Base-by-base conservation (phyloP, 2,797 vertebrate species). In the Tapera naevia region DNA sequence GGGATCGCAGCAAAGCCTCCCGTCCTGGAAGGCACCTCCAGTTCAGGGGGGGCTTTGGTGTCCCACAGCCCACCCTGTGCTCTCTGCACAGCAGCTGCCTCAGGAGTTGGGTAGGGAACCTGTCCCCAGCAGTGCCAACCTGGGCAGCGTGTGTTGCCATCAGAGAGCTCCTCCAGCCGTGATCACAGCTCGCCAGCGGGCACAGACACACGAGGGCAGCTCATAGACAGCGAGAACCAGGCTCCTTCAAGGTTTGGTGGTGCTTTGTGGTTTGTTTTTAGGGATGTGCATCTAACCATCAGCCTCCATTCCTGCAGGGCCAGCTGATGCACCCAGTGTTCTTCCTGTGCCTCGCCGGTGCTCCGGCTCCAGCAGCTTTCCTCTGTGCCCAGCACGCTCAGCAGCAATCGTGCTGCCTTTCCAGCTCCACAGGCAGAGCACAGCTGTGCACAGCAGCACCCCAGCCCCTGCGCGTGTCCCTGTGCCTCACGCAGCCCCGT, bases 61-160 rank as follows among this genome's bases (percentile, higher is more conserved):
- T 50, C 48, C 50, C 46, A 46, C 48, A 50, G 48, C n/a, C 48
- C 18, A 21, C 48, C 48, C 48, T 48, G 46, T 48, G 46, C 46
- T 48, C 46, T 22, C 22, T 13, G 46, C 19, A 22, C 46, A 46
- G 46, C 46, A 22, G 23, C 48, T 50, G 48, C 24, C 48, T 50
- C 48, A 11, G 48, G 48, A 8, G 12, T 12, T 3, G 24, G 48
- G 48, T 11, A 24, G 48, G 46, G 46, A 46, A 48, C 22, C 43
- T 45, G 46, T 22, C 46, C 46, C 46, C 46, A 48, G 48, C 48
- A 45, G 46, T 22, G 21, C 46, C 46, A 11, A 48, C 48, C 48
- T 50, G 46, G 67, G 3, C 11, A 21, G 10, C 0, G 0, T 5
- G 60, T 2, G 7, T 7, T 25, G 35, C 64, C 37, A 5, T 7